Base-by-base conservation (phyloP, 2,888 invertebrate species). In the Diplolepis rosae region DNA sequence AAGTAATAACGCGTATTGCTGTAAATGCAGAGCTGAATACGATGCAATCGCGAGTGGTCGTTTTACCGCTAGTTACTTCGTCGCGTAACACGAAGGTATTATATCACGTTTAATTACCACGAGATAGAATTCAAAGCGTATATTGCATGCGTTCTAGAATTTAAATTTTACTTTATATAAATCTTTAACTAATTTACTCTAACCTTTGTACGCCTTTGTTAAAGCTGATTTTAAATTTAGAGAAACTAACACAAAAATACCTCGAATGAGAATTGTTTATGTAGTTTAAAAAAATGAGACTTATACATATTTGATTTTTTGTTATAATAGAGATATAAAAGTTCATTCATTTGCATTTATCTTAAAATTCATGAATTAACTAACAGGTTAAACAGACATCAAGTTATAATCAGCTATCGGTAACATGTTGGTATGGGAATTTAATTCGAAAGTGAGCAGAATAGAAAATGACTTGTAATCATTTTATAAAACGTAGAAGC, bases 31-130 rank as follows among this genome's bases (percentile, higher is more conserved):
- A 22, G 22, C 28, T 54, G 39, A 61, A 61, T 61, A 35, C 39
- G 15, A 61, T 61, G 61, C 61, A 61, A 61, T 61, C 61, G 61
- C 35, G 35, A 24, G 22, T 56, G 56, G 56, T 35, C 56, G 24
- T 39, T 61, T 61, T 61, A 61, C 22, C n/a, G 39, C n/a, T 18
- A 61, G 61, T 61, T 39, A 61, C 39, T 61, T 61, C 22, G 61
- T 39, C 61, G 39, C 61, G 35, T 61, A 61, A 61, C 61, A 61
- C 61, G 61, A 39, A 39, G 39, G 61, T 61, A 61, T 39, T 61
- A 61, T 61, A 61, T 61, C 27, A 61, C 61, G 24, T 61, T 61
- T 61, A 61, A 61, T 61, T 61, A 61, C 39, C 61, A 39, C 39
- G 39, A 39, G 24, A 61, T 61, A 39, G 61, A 61, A 61, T 61